Conservation (phyloP, 2,113 vertebrate genomes). For the Amia ocellicauda region DNA sequence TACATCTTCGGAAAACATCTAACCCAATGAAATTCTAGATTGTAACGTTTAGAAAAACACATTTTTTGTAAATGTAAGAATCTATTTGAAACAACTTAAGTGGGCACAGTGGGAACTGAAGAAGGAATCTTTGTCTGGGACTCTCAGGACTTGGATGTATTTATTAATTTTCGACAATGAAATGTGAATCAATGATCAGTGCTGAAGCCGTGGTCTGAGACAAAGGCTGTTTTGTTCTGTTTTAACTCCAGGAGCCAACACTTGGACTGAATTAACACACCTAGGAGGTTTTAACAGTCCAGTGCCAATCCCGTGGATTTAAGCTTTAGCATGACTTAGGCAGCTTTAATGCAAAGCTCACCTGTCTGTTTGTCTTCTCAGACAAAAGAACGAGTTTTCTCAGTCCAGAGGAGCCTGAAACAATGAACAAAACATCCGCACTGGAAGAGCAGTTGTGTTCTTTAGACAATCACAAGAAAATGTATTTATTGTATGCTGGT, state of each 20-base stretch:
- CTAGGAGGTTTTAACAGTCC: no score
- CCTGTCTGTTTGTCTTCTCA: not conserved
- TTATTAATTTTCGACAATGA: not conserved
- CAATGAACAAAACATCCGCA: no score
- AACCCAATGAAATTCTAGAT: no score
- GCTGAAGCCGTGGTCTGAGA: not conserved
- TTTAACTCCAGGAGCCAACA: not conserved
- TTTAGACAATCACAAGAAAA: no score
- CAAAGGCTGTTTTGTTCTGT: not conserved
- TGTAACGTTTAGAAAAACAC: no score
- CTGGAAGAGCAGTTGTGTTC: no score
- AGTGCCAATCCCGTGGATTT: not conserved
- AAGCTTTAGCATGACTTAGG: not conserved
- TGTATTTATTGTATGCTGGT: no score
- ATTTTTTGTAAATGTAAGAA: not conserved
- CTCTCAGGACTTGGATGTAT: not conserved
- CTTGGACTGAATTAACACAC: not conserved
- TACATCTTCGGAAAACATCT: not conserved
- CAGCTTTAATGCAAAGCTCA: not conserved
- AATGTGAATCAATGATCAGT: not conserved
- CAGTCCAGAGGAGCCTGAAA: no score
- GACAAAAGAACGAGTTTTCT: not conserved
- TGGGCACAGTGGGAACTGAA: not conserved
- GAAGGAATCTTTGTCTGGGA: not conserved
- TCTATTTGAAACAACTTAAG: not conserved